Evolutionary conservation across 1,140 invertebrate genomes (phyloP).

Genomic region (Plutomurus gul): DNA sequence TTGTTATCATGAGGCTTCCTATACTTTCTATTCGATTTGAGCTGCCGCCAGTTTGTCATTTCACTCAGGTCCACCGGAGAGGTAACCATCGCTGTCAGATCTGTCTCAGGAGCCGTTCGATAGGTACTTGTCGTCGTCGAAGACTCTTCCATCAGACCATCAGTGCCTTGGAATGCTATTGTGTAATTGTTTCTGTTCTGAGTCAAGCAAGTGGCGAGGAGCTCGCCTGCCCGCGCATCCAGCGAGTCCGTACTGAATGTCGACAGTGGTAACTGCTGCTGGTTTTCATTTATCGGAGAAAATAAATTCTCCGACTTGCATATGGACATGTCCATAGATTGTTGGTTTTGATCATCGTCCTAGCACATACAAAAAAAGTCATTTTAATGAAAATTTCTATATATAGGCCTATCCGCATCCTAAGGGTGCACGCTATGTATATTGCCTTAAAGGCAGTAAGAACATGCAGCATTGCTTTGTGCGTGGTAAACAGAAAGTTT

Average conservation of each 20-base stretch:
- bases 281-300: conserved; percentile 78
- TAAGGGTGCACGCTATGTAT: no score
- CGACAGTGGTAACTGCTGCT: conserved; percentile 64
- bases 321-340: conserved; percentile 78
- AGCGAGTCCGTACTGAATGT: conserved; percentile 88
- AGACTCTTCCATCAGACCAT: conserved; percentile 59
- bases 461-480: no score
- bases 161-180: conserved; percentile 77
- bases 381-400: background rate
- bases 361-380: conserved; percentile 45
- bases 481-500: no score
- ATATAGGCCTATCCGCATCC: background rate
- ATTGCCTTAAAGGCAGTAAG: no score
- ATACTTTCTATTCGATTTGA: conserved; percentile 15
- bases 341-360: conserved; percentile 70
- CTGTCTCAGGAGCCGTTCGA: conserved; percentile 28
- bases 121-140: conserved; percentile 42
- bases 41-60: conserved; percentile 50
- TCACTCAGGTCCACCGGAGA: conserved; percentile 30
- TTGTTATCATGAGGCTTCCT: conserved; percentile 10
- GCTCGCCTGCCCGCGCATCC: conserved; percentile 75
- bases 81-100: background rate
- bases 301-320: conserved; percentile 87
- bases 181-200: conserved; percentile 93
- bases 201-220: conserved; percentile 80